Percentiles rank a stretch among this genome's conserved stretches.
phyloP scores from a whole-genome alignment of 2,797 vertebrate species.

The Intellagama lesueurii region DNA sequence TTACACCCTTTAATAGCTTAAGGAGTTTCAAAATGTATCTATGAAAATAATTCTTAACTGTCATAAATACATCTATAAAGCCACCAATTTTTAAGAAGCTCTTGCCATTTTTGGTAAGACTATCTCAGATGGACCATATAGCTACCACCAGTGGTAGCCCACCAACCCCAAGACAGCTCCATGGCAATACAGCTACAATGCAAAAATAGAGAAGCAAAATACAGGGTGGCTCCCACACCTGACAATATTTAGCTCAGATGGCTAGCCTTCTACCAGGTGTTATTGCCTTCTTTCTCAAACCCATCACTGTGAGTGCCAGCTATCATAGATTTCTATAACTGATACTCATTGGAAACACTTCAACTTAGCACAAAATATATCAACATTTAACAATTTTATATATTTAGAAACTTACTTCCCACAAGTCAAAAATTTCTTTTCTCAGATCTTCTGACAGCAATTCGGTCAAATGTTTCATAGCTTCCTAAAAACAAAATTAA shows the following conservation, averaged over 20 bases:
- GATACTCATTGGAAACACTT: neutral
- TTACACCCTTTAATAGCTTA: neutral
- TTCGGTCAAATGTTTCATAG: constrained; percentile 88
- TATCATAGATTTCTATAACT: neutral
- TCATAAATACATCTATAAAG: too few species aligned
- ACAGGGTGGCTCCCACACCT: neutral
- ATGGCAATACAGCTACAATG: neutral
- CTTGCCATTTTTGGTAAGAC: neutral
- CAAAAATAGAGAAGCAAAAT: neutral
- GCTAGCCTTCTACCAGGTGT: neutral
- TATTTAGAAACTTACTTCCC: constrained; percentile 84
- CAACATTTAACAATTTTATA: neutral
- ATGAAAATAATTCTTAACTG: neutral
- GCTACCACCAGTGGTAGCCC: neutral
- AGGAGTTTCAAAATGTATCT: neutral
- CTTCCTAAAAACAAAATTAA: constrained; percentile 81
- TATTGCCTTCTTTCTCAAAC: neutral
- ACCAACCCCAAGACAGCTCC: neutral
- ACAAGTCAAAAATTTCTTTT: constrained; percentile 91
- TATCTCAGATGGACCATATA: too few species aligned
- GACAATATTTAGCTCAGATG: neutral
- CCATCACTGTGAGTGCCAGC: neutral
- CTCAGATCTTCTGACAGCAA: constrained; percentile 85
- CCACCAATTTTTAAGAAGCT: neutral
- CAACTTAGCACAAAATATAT: neutral